phyloP scores from a whole-genome alignment of 2,113 vertebrate species.

The Bothrops jararaca region DNA sequence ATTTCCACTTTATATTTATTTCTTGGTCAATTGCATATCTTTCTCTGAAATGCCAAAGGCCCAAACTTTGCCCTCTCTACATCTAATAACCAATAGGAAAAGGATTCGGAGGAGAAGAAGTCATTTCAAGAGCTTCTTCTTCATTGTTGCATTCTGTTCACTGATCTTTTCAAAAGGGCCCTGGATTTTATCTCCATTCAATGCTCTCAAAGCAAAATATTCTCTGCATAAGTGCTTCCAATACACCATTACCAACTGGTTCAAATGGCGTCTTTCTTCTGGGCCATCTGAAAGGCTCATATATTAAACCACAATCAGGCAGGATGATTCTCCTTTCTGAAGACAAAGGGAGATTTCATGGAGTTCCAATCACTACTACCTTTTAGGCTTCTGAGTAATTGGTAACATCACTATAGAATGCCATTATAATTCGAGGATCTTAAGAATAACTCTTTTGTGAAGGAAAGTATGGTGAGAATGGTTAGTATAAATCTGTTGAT shows the following conservation, averaged over 20 bases:
- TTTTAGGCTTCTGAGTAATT: neutral
- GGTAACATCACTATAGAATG: neutral
- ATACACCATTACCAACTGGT: neutral
- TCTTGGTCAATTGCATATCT: neutral
- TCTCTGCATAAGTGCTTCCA: neutral
- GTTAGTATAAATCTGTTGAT: conserved; percentile 37
- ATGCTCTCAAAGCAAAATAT: neutral
- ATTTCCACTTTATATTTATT: neutral
- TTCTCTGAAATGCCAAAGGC: neutral
- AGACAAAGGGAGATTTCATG: neutral
- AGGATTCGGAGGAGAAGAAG: neutral
- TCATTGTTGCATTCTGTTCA: neutral
- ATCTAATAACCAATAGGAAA: neutral
- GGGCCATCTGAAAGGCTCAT: neutral
- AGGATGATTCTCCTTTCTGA: neutral
- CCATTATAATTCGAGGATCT: neutral
- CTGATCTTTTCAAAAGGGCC: neutral
- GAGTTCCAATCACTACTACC: neutral
- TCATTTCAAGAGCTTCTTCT: neutral
- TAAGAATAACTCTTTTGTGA: conserved; percentile 12
- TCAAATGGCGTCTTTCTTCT: neutral
- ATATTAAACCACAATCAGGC: neutral
- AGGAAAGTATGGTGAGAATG: conserved; percentile 32
- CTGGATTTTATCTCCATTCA: neutral
- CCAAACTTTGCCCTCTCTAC: neutral